Percentiles rank a stretch among this genome's conserved stretches.
These are phyloP conservation scores for Dromius quadrimaculatus DNA, from an alignment of 2,888 invertebrate species.

Conservation along the genomic window DNA sequence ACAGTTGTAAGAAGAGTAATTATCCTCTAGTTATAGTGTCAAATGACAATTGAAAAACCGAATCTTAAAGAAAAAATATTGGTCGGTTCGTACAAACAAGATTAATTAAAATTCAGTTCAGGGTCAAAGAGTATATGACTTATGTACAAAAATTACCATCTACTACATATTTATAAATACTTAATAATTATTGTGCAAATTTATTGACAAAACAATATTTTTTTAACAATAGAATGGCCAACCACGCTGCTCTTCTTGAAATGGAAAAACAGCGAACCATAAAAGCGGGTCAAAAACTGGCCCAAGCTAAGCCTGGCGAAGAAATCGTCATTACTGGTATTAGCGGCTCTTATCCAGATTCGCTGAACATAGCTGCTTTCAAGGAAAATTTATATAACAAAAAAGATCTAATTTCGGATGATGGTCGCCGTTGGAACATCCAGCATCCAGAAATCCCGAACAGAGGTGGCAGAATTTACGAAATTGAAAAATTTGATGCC, in stretches of 20 bases:
- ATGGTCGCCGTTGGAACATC: conserved; percentile 65
- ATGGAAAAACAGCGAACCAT: background rate
- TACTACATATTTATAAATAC: no score
- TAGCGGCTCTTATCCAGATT: conserved; percentile 82
- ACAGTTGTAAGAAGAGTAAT: no score
- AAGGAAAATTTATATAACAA: conserved; percentile 79
- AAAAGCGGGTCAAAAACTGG: conserved; percentile 68
- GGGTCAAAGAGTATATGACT: no score
- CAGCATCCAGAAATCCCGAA: conserved; percentile 79
- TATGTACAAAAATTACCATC: no score
- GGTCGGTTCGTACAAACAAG: no score
- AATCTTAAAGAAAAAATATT: no score
- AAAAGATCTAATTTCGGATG: conserved; percentile 71
- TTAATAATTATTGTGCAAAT: no score
- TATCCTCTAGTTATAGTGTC: no score
- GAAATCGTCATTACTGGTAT: conserved; percentile 76
- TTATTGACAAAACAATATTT: no score
- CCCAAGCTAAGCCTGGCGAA: conserved; percentile 72
- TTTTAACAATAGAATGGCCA: conserved; percentile 39
- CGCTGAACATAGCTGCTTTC: conserved; percentile 79
- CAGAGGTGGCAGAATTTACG: conserved; percentile 70
- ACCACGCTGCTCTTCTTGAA: background rate
- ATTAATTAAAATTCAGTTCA: no score
- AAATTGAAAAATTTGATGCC: conserved; percentile 81
- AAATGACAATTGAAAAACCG: no score